Percentiles rank a stretch among this genome's conserved stretches.
phyloP scores from a whole-genome alignment of 1,140 invertebrate species.

The Penaeus vannamei region DNA sequence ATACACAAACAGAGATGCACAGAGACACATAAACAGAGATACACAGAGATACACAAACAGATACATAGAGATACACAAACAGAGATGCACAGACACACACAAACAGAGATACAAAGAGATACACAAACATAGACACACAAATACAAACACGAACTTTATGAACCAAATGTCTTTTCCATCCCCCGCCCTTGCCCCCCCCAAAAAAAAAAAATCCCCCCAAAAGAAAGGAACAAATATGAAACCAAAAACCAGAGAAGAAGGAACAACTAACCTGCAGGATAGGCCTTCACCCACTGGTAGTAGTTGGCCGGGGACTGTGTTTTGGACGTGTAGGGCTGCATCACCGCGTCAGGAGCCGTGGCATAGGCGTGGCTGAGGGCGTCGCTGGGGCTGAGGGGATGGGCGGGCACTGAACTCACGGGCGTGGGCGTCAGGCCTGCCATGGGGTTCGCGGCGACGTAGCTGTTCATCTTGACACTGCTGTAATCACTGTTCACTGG shows the following conservation, averaged over 20 bases:
- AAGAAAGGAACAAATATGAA: neutral
- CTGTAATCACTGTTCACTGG: conserved; percentile 57
- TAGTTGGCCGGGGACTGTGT: conserved; percentile 52
- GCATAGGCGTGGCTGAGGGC: conserved; percentile 31
- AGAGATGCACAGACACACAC: too few species aligned
- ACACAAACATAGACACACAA: conserved; percentile 19
- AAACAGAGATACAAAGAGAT: too few species aligned
- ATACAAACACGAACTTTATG: neutral
- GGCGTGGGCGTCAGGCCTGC: conserved; percentile 39
- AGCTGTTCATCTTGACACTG: conserved; percentile 55
- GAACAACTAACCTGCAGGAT: conserved; percentile 56
- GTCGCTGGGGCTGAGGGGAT: conserved; percentile 31
- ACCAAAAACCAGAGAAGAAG: neutral
- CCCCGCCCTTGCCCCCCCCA: neutral
- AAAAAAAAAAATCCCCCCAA: neutral
- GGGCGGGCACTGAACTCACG: neutral
- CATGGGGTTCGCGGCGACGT: conserved; percentile 13
- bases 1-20: neutral
- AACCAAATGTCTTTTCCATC: neutral
- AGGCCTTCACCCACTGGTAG: conserved; percentile 60
- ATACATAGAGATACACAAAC: too few species aligned
- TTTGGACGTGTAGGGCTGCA: conserved; percentile 61
- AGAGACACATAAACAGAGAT: too few species aligned
- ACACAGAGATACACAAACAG: too few species aligned
- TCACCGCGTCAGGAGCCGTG: conserved; percentile 31